A percentile compares a stretch with the other conserved stretches of the same genome.
Evolutionary conservation across 2,797 vertebrate species (phyloP).

Genomic region (Pipistrellus pipistrellus): DNA sequence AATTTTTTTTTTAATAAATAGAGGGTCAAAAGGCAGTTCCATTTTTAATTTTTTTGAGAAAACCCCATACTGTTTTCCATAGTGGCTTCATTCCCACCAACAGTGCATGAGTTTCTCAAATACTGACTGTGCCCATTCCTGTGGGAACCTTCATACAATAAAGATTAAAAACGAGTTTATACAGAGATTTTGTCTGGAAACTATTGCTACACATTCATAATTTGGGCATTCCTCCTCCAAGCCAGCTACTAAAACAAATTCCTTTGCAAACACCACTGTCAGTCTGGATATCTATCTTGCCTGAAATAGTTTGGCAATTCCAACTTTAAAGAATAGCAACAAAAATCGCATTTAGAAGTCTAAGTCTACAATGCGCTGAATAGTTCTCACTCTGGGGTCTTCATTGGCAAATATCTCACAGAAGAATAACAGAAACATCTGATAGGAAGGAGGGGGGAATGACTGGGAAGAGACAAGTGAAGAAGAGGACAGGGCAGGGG

Average conservation of each 20-base stretch:
- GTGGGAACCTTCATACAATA: background rate
- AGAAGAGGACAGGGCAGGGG: background rate
- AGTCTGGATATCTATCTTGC: background rate
- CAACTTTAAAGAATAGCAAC: conserved; percentile 36
- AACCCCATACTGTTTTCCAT: background rate
- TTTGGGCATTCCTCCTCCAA: background rate
- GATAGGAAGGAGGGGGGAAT: background rate
- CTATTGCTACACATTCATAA: background rate
- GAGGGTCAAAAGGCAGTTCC: background rate
- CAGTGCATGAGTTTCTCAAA: background rate
- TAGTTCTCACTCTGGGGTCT: background rate
- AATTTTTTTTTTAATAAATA: too few species aligned
- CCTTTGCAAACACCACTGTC: background rate
- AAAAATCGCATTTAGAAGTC: background rate
- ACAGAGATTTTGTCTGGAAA: conserved; percentile 7
- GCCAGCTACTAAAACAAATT: background rate
- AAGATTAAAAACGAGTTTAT: background rate
- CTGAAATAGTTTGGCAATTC: background rate
- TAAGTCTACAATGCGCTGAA: background rate
- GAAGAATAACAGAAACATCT: background rate
- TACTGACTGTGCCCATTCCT: background rate
- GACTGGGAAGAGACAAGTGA: background rate
- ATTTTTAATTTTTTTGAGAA: background rate
- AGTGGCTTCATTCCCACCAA: background rate
- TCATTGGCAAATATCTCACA: background rate